Evolutionary conservation across 2,113 vertebrate species (phyloP), one percentile per base, ranked within the genome.

Genomic region (Apteryx owenii): DNA sequence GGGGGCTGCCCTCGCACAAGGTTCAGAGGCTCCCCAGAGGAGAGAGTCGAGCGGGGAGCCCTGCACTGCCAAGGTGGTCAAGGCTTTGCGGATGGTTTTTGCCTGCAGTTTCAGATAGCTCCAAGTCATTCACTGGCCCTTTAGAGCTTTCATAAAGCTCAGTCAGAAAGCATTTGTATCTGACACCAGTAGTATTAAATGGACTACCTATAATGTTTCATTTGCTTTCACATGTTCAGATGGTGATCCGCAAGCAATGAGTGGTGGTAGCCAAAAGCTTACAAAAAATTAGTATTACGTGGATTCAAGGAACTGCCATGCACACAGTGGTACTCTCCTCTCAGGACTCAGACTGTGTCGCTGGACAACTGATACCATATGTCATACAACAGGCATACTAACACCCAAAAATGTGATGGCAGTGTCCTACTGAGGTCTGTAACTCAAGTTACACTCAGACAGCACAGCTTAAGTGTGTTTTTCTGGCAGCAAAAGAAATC

Each of bases 401-500:
- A 2, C 62, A 38, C 7, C 36, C 53, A 5, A 40, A n/a, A 81
- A 8, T 21, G 9, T 42, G 36, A 3, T 15, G 56, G 29, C 84
- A 21, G 5, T 40, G 38, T 89, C 77, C 51, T 93, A 1, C 44
- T 20, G 25, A 54, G 50, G 36, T 82, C 77, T 95, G 85, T 80
- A 89, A 73, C 50, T 93, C 50, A 15, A 72, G 26, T 22, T 81
- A 87, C 5, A 13, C 56, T 22, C 44, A 75, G 82, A 36, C 20
- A 94, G 71, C 60, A 81, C 83, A 81, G 73, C n/a, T 51, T 61
- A 84, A 51, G 15, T 83, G 31, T 50, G 22, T 53, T 94, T 86
- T 92, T 33, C 65, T 85, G 66, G 50, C 66, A 42, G 90, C 54
- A 88, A 94, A 92, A 94, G 70, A 95, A 91, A 93, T 88, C 69